Evolutionary conservation across 2,113 vertebrate species (phyloP).

Genomic region (Poecile atricapillus): DNA sequence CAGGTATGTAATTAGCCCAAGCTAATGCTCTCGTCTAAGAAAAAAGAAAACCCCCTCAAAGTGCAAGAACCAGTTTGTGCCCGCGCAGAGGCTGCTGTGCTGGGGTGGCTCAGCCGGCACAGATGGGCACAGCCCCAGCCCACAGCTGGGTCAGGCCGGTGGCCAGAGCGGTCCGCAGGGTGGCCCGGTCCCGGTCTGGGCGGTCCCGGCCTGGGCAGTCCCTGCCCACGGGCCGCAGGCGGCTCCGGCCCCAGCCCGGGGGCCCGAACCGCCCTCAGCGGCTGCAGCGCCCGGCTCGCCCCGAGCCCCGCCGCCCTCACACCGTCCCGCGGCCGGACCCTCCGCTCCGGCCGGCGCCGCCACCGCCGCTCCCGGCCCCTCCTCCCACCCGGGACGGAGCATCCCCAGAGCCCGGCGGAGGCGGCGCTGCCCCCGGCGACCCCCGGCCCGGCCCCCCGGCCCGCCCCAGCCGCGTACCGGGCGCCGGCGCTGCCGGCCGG

Average conservation of each 20-base stretch:
- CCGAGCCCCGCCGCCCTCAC: background rate
- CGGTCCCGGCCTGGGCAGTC: background rate
- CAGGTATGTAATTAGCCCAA: background rate
- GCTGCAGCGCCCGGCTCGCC: background rate
- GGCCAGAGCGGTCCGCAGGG: background rate
- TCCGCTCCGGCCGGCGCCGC: too few species aligned
- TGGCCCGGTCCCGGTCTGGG: background rate
- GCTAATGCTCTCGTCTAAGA: background rate
- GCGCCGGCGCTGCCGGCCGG: background rate
- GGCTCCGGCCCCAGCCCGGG: background rate
- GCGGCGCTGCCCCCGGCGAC: background rate
- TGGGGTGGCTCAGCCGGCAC: fast-evolving
- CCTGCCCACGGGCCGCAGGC: background rate
- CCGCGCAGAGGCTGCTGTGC: fast-evolving
- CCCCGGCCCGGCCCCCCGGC: background rate
- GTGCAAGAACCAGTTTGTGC: background rate
- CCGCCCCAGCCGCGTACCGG: background rate
- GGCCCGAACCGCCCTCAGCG: background rate
- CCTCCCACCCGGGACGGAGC: background rate
- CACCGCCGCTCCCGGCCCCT: background rate
- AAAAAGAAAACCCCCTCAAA: background rate
- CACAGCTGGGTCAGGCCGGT: fast-evolving
- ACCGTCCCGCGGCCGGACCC: background rate
- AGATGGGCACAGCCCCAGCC: background rate
- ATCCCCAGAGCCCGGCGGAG: background rate